Base-by-base conservation (phyloP, 2,888 invertebrate genomes). In the Andricus quercusramuli region DNA sequence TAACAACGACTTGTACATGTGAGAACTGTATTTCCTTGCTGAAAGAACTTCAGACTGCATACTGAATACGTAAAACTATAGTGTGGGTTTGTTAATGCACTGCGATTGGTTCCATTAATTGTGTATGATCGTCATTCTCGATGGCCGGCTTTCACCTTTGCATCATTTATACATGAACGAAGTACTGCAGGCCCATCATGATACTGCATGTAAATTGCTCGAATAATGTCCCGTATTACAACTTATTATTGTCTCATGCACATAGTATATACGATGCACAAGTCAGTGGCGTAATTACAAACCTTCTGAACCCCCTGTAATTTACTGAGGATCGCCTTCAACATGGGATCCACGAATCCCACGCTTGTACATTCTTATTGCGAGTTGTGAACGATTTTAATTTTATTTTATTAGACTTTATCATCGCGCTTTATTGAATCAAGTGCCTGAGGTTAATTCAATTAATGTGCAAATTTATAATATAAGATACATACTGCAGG, bases 71-170 rank as follows among this genome's bases (percentile, higher is more conserved):
- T 83, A 81, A 83, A 56, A 67, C 80, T 15, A 86, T 86, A 85
- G 67, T 82, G 81, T 77, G 68, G 79, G 79, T 85, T 83, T 85
- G 83, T 85, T 86, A 88, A 87, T 86, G 85, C 80, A 77, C 82
- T 76, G 76, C 82, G 87, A 88, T 88, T 78, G 83, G 41, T 41
- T 83, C 83, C 80, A 85, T 89, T 88, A 88, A 87, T 88, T 88
- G 85, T 82, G 78, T 78, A 44, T 59, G 82, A 68, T 78, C 13
- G 82, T 80, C 81, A 82, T 83, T 81, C 77, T 65, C 47, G 77
- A 79, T 77, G 81, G 70, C 77, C 78, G 56, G 65, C 82, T 66
- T 78, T 82, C 81, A 80, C 82, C 81, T 83, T 84, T 82, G 84
- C 85, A 87, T 86, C 85, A 77, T 81, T 85, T 74, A 82, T 79